Evolutionary conservation across 2,797 vertebrate genomes (phyloP), one percentile per base, ranked within the genome.

Genomic region (Varecia variegata): DNA sequence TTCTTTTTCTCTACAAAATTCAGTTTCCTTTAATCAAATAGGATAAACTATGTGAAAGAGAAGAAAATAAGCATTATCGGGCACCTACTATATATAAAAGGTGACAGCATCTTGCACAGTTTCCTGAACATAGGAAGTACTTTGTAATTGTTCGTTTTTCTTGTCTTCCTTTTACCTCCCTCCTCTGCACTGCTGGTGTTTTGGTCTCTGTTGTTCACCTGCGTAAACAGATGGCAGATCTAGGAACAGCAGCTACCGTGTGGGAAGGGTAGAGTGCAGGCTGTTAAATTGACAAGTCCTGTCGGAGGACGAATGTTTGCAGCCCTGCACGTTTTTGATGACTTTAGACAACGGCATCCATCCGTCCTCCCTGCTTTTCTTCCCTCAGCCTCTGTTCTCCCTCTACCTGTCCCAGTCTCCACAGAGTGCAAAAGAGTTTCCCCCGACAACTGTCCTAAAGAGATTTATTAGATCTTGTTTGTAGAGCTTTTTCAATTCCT

Each of bases 171-270:
- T 76, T 52, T 58, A 8, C 45, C 14, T 23, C 43, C 30, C 38
- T 86, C 6, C 32, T 52, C 60, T n/a, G 43, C 23, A 18, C 25
- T 86, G 95, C 52, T 7, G 30, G 14, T 90, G 62, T 94, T 96
- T 92, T 60, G 47, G 65, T 93, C 40, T 3, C 74, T 85, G 38
- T 68, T 74, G 58, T 35, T 96, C 71, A 96, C 91, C 94, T 90
- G 38, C 88, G 86, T 88, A 62, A 93, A 90, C 92, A 97, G 96
- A 96, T 96, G 97, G 93, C 40, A 73, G 77, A 80, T 89, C 54
- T 90, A 52, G 89, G 89, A 77, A 73, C 67, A 96, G 73, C 62
- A 91, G 67, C n/a, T 54, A 27, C 86, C 54, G 15, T 67, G 18
- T 60, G 62, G 76, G 73, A 81, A 62, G 82, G 30, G 17, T 15